Conservation (phyloP, 2,113 vertebrate genomes). For the Pseudopipra pipra region DNA sequence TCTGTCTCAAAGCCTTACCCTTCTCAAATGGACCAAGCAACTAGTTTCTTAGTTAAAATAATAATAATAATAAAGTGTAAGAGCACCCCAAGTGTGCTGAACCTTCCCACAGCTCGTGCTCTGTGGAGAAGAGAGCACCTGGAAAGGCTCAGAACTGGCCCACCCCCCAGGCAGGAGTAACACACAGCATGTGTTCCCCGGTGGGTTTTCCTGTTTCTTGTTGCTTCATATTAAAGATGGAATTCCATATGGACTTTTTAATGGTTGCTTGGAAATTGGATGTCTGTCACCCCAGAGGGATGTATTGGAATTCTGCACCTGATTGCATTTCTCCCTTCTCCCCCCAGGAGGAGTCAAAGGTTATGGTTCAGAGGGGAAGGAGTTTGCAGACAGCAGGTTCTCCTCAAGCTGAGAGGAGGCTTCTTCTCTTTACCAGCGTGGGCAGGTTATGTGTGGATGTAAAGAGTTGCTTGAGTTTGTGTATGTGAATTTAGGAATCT, state of each 20-base stretch:
- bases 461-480: not conserved
- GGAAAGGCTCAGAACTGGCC: conserved; percentile 13
- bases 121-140: not conserved
- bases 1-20: not conserved
- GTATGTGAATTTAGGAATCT: not conserved
- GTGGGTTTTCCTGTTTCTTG: conserved; percentile 41
- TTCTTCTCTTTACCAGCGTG: not conserved
- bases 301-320: conserved; percentile 59
- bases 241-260: conserved; percentile 59
- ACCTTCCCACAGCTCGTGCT: not conserved
- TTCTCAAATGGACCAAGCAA: conserved; percentile 18
- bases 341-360: conserved; percentile 60
- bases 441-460: not conserved
- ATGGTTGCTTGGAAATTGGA: conserved; percentile 68
- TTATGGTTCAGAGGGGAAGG: conserved; percentile 65
- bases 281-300: conserved; percentile 25
- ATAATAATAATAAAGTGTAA: not conserved
- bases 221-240: conserved; percentile 63
- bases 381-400: conserved; percentile 24
- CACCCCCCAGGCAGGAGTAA: not conserved
- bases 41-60: conserved; percentile 9
- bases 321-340: conserved; percentile 54
- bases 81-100: not conserved
- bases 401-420: conserved; percentile 37
- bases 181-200: not conserved